phyloP scores from a whole-genome alignment of 2,888 invertebrate genomes.

The Stomorhina lunata region DNA sequence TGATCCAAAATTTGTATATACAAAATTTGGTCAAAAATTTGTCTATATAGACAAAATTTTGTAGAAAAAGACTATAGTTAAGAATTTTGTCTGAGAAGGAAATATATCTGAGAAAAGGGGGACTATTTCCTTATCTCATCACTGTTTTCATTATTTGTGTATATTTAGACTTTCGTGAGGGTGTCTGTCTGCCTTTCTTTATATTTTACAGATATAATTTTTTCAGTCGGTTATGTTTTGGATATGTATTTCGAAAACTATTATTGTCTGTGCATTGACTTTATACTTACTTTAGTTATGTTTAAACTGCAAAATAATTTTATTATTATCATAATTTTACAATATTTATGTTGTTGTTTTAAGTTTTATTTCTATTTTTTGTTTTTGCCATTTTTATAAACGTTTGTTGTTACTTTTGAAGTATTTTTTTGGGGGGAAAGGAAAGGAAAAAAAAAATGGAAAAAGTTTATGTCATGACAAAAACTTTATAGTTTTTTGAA shows the following conservation, averaged over 20 bases:
- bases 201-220: background rate
- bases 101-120: too few relatives aligned
- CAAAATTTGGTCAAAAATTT: too few relatives aligned
- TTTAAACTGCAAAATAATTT: slow-evolving; percentile 66
- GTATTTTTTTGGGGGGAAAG: slow-evolving; percentile 17
- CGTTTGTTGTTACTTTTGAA: slow-evolving; percentile 37
- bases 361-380: background rate
- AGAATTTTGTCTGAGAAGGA: too few relatives aligned
- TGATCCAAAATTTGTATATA: too few relatives aligned
- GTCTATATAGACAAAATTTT: too few relatives aligned
- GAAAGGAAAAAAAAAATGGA: slow-evolving; percentile 2
- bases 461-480: slow-evolving; percentile 60
- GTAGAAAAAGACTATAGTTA: too few relatives aligned
- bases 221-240: background rate
- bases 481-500: slow-evolving; percentile 49
- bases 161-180: slow-evolving; percentile 20
- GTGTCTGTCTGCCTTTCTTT: slow-evolving; percentile 26
- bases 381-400: slow-evolving; percentile 28
- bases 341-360: slow-evolving; percentile 63
- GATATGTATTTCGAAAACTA: slow-evolving; percentile 38
- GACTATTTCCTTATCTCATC: too few relatives aligned
- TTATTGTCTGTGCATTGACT: slow-evolving; percentile 60
- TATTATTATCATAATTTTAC: slow-evolving; percentile 68
- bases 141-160: too few relatives aligned
- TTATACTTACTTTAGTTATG: slow-evolving; percentile 28